Evolutionary conservation across 1,140 invertebrate species (phyloP), one percentile per base, ranked within the genome.

Genomic region (Cotesia vestalis): DNA sequence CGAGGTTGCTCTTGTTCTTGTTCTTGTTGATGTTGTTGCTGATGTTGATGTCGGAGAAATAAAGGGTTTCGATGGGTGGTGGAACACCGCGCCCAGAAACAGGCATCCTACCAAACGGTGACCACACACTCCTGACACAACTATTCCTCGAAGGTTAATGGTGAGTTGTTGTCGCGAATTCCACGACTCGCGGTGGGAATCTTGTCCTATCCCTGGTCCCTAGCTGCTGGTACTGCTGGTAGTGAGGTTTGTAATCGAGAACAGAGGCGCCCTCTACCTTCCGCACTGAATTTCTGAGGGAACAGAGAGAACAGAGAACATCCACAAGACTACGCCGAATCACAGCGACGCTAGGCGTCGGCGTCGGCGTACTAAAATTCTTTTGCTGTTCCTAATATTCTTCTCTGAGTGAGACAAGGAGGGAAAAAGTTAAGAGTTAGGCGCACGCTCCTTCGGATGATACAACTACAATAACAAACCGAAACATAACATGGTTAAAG

Each of bases 31-130:
- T 67, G 53, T 51, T 73, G 27, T 51, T 70, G 66, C 52, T 62
- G 55, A 66, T 52, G 69, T 69, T 70, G 38, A 73, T 69, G 74
- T 72, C 71, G 67, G 40, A 68, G n/a, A 67, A 61, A 38, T 73
- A 55, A 12, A 67, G 64, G 52, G 63, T 72, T 27, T 68, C 51
- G 40, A 74, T 72, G 69, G 81, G 77, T 84, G 83, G 79, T 79
- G 80, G 78, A 73, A 82, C 84, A 84, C 84, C 83, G 84, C 85
- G 81, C 83, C 83, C 85, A 87, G 78, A 81, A 80, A 84, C 84
- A 85, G 84, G 86, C 86, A 87, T 87, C 84, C 84, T 86, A 86
- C 76, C 84, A 80, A 83, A 82, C 83, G 77, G 81, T 81, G 78
- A 78, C 80, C 81, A 82, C 84, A 82, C 84, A 84, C 80, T 81